These are phyloP conservation scores for Galerucella pusilla DNA, from an alignment of 2,888 invertebrate genomes.

Conservation along the genomic window DNA sequence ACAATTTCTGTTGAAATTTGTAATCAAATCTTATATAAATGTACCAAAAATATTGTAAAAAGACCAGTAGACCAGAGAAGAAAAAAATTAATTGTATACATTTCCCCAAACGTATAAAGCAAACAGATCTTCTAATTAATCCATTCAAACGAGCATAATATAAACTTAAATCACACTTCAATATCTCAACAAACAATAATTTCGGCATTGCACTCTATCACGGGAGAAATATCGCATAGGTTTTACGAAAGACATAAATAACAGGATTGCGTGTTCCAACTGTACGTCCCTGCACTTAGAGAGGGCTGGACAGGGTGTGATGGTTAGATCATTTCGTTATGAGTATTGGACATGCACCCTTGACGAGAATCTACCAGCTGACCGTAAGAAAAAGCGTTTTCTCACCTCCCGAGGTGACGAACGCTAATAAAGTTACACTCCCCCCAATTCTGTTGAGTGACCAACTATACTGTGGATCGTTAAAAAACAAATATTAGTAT, in stretches of 20 bases:
- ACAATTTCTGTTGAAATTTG: no score
- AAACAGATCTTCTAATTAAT: slow-evolving; percentile 1
- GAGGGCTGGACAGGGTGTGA: slow-evolving; percentile 53
- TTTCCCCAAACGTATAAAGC: neutral
- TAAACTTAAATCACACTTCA: slow-evolving; percentile 20
- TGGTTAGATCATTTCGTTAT: slow-evolving; percentile 51
- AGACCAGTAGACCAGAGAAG: no score
- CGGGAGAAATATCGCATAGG: slow-evolving; percentile 37
- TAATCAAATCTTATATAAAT: no score
- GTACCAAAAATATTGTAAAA: no score
- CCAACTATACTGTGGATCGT: neutral
- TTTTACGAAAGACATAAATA: slow-evolving; percentile 47
- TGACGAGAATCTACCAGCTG: slow-evolving; percentile 55
- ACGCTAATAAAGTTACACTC: slow-evolving; percentile 30
- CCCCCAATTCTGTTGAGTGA: neutral
- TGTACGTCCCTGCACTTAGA: slow-evolving; percentile 55
- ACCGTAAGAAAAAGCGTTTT: slow-evolving; percentile 49
- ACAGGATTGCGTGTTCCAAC: slow-evolving; percentile 51
- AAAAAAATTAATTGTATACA: no score
- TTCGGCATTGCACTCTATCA: slow-evolving; percentile 34
- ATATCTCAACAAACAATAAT: slow-evolving; percentile 33
- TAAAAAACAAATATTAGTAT: neutral
- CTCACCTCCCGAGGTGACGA: slow-evolving; percentile 50
- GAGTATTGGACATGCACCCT: slow-evolving; percentile 56
- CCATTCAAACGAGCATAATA: neutral